Conservation (phyloP, 53 echinoderm and acorn worm species). For the Zoroaster sp. region DNA sequence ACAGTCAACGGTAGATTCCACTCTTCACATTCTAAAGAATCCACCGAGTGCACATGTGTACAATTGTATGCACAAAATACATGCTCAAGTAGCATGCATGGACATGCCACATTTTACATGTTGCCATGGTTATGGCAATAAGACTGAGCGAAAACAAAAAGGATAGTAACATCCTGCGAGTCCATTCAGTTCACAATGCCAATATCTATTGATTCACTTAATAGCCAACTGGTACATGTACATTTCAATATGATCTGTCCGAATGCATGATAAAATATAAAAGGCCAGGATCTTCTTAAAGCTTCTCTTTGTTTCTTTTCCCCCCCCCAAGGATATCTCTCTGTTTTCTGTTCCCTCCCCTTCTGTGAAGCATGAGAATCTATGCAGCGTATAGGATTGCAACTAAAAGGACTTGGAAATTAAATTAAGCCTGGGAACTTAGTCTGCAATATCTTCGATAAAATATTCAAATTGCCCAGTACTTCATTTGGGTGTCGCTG, state of each 20-base stretch:
- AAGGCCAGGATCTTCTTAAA: neutral
- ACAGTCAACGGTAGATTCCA: too few relatives aligned
- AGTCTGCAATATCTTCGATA: neutral
- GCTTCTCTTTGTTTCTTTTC: neutral
- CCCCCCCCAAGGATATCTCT: too few relatives aligned
- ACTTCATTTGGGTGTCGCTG: neutral
- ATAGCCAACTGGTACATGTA: too few relatives aligned
- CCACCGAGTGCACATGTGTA: too few relatives aligned
- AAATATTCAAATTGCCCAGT: neutral
- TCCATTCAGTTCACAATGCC: too few relatives aligned
- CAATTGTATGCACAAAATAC: too few relatives aligned
- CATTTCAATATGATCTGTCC: too few relatives aligned
- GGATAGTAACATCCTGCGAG: neutral
- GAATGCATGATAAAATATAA: too few relatives aligned
- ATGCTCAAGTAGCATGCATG: too few relatives aligned
- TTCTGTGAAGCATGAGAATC: neutral
- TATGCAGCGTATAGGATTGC: neutral
- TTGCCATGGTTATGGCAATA: neutral
- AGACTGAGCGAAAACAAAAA: neutral
- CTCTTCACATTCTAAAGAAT: too few relatives aligned
- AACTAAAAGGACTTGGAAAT: constrained; percentile 11
- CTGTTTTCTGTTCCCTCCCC: too few relatives aligned
- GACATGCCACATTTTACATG: neutral
- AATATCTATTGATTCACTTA: too few relatives aligned
- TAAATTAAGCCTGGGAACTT: neutral